Evolutionary conservation across 2,888 invertebrate species (phyloP), one percentile per base, ranked within the genome.

Genomic region (Diaperis boleti): DNA sequence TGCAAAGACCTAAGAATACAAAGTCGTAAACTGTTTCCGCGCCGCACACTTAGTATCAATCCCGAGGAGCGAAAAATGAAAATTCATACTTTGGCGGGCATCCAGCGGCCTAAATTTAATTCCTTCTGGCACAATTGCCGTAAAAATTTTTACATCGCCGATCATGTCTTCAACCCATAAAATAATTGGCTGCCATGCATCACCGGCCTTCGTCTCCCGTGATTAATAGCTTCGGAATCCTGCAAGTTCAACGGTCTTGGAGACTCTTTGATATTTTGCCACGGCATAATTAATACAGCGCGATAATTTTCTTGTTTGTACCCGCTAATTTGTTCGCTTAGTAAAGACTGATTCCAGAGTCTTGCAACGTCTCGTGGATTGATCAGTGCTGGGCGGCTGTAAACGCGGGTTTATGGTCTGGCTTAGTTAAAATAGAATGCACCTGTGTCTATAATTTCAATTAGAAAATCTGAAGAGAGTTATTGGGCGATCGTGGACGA

Each of bases 401-500:
- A 39, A 42, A 42, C 41, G n/a, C 17, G 15, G 20, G 41, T 56
- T 57, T 57, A 57, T 47, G 47, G 13, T 44, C 37, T 7, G 18
- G 39, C 56, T 44, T 15, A 33, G 31, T 26, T 31, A 44, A 60
- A 60, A 60, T 60, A 52, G 59, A 31, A 14, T 33, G 44, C 60
- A 60, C 52, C 60, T 60, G 60, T 10, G 52, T 52, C 60, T 35
- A 60, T 60, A 60, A 60, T 52, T 60, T 42, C 29, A 60, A 60
- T 60, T 44, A 60, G 39, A 59, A 49, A 49, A 59, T 11, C 20
- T 29, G n/a, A 29, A 33, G 33, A 33, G 33, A 39, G 14, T 15
- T 37, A 39, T 20, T 37, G 52, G 35, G 13, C 20, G 15, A 37
- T 20, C 50, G 18, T 15, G 14, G 20, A 35, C 18, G 6, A 10